Base-by-base conservation (phyloP, 1,140 invertebrate species). In the Chrysomallon squamiferum region DNA sequence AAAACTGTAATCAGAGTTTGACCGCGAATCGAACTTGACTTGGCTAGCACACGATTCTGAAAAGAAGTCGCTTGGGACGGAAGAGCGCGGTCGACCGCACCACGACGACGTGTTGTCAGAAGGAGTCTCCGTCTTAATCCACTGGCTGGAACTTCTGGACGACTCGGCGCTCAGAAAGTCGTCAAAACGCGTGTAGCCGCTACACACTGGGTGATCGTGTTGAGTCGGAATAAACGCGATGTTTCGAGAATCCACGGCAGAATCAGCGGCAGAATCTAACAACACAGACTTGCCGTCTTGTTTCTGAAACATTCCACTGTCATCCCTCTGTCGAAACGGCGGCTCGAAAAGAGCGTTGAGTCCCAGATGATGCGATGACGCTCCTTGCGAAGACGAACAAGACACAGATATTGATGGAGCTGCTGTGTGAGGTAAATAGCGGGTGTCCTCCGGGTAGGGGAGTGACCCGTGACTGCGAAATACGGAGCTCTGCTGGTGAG, bases 301-400 rank as follows among this genome's bases (percentile, higher is more conserved):
- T 30, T 22, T 54, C 3, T 20, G 29, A 22, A 54, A 54, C 18
- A 54, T 27, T n/a, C n/a, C n/a, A 9, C 22, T 27, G 25, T 54
- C 50, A 27, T 54, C 50, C 15, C 50, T 41, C 32, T 25, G 66
- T 47, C 11, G 18, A 22, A 47, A 38, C 25, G 2, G 38, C 27
- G 18, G 11, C 5, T 43, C 49, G 25, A 35, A 33, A 13, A 18
- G 18, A 33, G 41, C 52, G 57, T 32, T 66, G 45, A 47, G 57
- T 64, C 25, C 54, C 18, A 58, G 49, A 29, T 50, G 50, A 45
- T 18, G 30, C 35, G 33, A 56, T 58, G 64, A 66, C 49, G 38
- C 52, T 32, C n/a, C 45, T 27, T 27, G 59, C 45, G n/a, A 49
- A 30, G 30, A 33, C 33, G 15, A 58, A 54, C 33, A 47, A 32